Conservation (phyloP, 1,140 invertebrate genomes). For the Drosophila sucinea region DNA sequence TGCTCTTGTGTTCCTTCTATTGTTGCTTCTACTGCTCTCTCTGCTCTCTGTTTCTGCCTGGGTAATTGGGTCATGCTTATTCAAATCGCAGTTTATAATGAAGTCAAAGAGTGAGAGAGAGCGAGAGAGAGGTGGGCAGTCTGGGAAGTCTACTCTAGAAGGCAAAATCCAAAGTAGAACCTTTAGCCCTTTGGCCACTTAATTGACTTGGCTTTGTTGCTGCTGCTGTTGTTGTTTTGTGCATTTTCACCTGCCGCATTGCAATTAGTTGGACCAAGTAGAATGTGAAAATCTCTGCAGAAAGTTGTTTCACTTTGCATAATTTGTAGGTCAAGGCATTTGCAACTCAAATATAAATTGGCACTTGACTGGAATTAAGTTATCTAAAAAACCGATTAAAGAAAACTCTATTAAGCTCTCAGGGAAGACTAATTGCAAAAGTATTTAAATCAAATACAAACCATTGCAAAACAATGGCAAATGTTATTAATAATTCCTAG, state of each 20-base stretch:
- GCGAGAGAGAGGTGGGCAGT: not conserved
- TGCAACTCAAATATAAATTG: constrained; percentile 56
- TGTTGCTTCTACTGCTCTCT: not conserved
- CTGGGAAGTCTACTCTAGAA: constrained; percentile 48
- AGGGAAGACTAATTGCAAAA: no score
- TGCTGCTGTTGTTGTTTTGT: constrained; percentile 27
- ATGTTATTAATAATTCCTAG: no score
- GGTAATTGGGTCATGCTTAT: constrained; percentile 76
- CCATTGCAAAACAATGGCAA: no score
- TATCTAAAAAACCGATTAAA: not conserved
- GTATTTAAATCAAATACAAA: no score
- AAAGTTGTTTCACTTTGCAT: constrained; percentile 64
- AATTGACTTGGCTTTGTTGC: constrained; percentile 65
- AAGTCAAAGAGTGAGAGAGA: constrained; percentile 6
- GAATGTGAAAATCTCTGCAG: constrained; percentile 44
- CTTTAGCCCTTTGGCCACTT: constrained; percentile 57
- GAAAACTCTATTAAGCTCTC: not conserved
- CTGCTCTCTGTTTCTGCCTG: constrained; percentile 11
- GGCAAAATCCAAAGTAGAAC: not conserved
- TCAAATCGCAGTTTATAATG: constrained; percentile 60
- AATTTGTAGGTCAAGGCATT: constrained; percentile 69
- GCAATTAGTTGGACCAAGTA: constrained; percentile 57
- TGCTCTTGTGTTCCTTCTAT: not conserved
- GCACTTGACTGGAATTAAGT: constrained; percentile 58
- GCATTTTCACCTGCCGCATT: constrained; percentile 54